Conservation (phyloP, 2,888 invertebrate genomes). For the Caenorhabditis parvicauda region DNA sequence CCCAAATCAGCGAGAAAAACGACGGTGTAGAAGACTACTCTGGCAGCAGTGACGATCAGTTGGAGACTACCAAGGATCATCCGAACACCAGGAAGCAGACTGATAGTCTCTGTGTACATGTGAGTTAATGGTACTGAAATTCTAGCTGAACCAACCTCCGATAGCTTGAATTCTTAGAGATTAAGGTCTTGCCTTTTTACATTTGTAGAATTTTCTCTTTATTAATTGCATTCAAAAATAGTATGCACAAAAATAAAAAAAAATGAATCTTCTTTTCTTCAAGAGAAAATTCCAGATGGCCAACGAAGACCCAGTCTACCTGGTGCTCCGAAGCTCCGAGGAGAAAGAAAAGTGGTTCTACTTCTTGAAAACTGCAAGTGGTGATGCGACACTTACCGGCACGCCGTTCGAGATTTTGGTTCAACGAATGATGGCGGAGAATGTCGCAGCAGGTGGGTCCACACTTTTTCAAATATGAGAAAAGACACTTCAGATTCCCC, state of each 20-base stretch:
- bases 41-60: constrained; percentile 48
- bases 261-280: background rate
- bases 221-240: background rate
- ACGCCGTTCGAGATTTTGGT: constrained; percentile 93
- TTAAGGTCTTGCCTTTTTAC: too few species aligned
- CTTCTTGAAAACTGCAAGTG: constrained; percentile 82
- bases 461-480: too few species aligned
- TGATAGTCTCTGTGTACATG: constrained; percentile 47
- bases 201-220: background rate
- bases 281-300: constrained; percentile 75
- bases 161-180: background rate
- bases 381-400: constrained; percentile 72
- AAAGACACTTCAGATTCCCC: constrained; percentile 18
- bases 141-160: background rate
- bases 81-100: constrained; percentile 28
- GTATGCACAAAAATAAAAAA: too few species aligned
- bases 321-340: constrained; percentile 85
- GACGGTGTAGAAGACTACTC: constrained; percentile 47
- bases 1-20: constrained; percentile 81
- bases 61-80: constrained; percentile 26
- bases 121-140: too few species aligned
- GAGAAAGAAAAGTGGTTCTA: constrained; percentile 79
- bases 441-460: constrained; percentile 66
- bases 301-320: constrained; percentile 87
- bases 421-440: constrained; percentile 92